These are phyloP conservation scores for Saxidomus purpurata DNA, from an alignment of 1,140 invertebrate genomes.

Conservation along the genomic window DNA sequence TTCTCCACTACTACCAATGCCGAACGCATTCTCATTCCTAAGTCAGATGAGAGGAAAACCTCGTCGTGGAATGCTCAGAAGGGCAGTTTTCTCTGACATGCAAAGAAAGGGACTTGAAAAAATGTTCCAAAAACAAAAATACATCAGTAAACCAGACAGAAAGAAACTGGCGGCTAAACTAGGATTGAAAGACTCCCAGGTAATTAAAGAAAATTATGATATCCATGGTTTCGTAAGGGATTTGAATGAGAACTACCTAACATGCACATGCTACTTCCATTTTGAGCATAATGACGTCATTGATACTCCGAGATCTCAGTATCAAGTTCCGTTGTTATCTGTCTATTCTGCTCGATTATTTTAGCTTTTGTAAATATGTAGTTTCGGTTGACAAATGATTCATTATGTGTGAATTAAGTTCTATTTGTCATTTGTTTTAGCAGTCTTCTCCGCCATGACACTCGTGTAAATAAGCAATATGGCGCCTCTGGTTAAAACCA, in stretches of 20 bases:
- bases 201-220: too few species aligned
- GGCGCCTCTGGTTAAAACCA: slow-evolving; percentile 17
- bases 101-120: slow-evolving; percentile 98
- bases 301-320: too few species aligned
- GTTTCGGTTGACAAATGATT: too few species aligned
- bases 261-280: too few species aligned
- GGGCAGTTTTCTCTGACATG: slow-evolving; percentile 97
- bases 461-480: slow-evolving; percentile 43
- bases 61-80: slow-evolving; percentile 96
- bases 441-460: not conserved
- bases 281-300: too few species aligned
- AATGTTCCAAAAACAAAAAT: slow-evolving; percentile 98
- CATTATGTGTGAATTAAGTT: not conserved
- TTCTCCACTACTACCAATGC: slow-evolving; percentile 82
- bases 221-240: too few species aligned
- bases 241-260: too few species aligned
- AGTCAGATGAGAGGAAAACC: slow-evolving; percentile 87
- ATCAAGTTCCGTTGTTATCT: too few species aligned
- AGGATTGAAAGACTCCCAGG: slow-evolving; percentile 96
- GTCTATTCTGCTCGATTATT: too few species aligned
- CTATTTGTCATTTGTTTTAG: not conserved
- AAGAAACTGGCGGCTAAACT: slow-evolving; percentile 98
- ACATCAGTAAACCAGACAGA: slow-evolving; percentile 99
- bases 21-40: slow-evolving; percentile 84
- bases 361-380: too few species aligned